These are phyloP conservation scores for Gymnorhina tibicen DNA, from an alignment of 2,113 vertebrate genomes.

Conservation along the genomic window DNA sequence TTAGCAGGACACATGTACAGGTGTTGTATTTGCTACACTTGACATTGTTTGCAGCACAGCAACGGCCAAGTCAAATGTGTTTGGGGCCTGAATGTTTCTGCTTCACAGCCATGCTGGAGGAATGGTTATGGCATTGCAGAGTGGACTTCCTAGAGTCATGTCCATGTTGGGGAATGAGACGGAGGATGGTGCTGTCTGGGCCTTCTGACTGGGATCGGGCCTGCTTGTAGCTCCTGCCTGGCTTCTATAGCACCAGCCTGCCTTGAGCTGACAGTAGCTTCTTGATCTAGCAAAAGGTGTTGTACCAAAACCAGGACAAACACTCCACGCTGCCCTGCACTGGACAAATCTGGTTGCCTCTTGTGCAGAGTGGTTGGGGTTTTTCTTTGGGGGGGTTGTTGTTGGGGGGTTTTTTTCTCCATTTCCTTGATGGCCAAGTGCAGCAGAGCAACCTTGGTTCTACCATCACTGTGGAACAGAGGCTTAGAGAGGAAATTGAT, in stretches of 20 bases:
- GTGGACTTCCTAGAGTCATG: neutral
- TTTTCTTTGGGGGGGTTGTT: neutral
- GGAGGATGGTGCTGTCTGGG: neutral
- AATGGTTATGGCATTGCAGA: neutral
- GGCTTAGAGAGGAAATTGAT: neutral
- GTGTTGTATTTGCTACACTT: neutral
- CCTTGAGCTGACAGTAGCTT: neutral
- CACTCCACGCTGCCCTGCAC: neutral
- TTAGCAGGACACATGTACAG: neutral
- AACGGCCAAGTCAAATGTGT: neutral
- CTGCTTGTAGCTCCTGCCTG: neutral
- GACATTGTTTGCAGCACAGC: neutral
- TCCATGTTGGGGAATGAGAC: rapidly evolving
- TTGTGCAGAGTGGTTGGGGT: neutral
- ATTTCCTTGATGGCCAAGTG: neutral
- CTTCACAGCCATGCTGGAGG: neutral
- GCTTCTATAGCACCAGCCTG: neutral
- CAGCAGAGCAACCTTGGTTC: neutral
- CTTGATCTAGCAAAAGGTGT: neutral
- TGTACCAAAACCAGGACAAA: neutral
- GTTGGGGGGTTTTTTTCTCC: neutral
- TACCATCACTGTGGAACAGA: no score
- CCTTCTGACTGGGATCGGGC: neutral
- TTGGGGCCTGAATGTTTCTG: neutral
- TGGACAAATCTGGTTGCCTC: neutral